Percentiles rank a stretch among this genome's conserved stretches.
Conservation (phyloP, 1,140 invertebrate genomes). For the Centruroides vittatus region DNA sequence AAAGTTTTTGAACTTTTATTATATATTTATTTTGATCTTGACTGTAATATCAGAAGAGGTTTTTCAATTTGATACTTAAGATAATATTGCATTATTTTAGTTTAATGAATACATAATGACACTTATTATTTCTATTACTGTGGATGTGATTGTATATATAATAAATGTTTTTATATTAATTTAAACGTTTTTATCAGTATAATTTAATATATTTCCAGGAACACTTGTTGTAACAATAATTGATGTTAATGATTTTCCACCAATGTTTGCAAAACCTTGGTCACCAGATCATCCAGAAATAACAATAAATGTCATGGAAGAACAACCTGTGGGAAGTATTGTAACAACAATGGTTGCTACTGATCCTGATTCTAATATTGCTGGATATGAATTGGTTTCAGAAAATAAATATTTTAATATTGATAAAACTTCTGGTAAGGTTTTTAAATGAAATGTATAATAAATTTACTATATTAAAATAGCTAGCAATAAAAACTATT, state of each 20-base stretch:
- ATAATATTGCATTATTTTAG: too few species aligned
- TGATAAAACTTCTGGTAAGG: constrained; percentile 29
- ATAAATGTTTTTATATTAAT: too few species aligned
- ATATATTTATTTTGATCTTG: too few species aligned
- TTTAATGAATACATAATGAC: too few species aligned
- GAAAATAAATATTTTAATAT: constrained; percentile 59
- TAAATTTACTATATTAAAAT: neutral
- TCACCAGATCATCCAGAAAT: constrained; percentile 48
- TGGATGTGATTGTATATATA: too few species aligned
- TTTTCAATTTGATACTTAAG: too few species aligned
- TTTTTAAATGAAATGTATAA: neutral
- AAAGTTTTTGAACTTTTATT: too few species aligned
- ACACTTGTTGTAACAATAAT: constrained; percentile 70
- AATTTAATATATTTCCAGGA: constrained; percentile 32
- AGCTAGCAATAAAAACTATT: neutral
- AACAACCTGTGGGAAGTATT: constrained; percentile 62
- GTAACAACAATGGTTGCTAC: constrained; percentile 62
- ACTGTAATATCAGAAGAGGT: too few species aligned
- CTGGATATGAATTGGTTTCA: constrained; percentile 53
- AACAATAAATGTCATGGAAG: constrained; percentile 56
- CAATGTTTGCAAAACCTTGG: constrained; percentile 53
- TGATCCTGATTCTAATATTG: constrained; percentile 68
- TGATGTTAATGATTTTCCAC: constrained; percentile 54
- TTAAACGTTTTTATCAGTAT: too few species aligned
- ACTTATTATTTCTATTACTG: too few species aligned